Base-by-base conservation (phyloP, 2,113 vertebrate genomes). In the Oenanthe melanoleuca region DNA sequence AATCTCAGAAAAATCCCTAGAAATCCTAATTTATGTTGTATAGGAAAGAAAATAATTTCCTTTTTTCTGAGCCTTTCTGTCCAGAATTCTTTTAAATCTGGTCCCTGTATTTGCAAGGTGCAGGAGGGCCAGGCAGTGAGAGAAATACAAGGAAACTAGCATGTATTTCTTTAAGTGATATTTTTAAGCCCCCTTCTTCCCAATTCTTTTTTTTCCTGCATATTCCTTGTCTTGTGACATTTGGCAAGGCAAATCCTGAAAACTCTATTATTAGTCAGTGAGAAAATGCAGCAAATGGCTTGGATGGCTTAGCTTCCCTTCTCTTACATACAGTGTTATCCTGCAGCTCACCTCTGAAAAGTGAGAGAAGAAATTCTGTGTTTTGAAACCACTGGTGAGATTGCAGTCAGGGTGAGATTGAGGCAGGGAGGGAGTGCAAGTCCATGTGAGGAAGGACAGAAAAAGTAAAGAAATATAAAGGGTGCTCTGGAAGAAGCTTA, bases 211-310 rank as follows among this genome's bases (percentile, higher is more conserved):
- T 94, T 75, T 45, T 13, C 40, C 40, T 93, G 44, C n/a, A 15
- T 65, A 74, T 65, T 94, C 37, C 73, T 71, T 80, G 89, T 78
- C 89, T 84, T 91, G 72, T 86, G 86, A 91, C 70, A 95, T 81
- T 94, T 89, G 28, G 61, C 77, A 78, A 91, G 21, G 89, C 53
- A 79, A 79, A 75, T 80, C 49, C 44, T 89, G 91, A 91, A 92
- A 92, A 60, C 21, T 80, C 80, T 93, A 59, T 83, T 90, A 92
- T 71, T 91, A 93, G 83, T 53, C 57, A 66, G 70, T 3, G 28
- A 89, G 80, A 86, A 89, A 87, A 79, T 19, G 37, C 44, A 89
- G 49, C 65, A 92, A 92, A 79, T 87, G 63, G n/a, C 33, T 87
- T 75, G 45, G 42, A 78, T 53, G 45, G 31, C 47, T 89, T 57